These are phyloP conservation scores for Hozukius guyotensis DNA, from an alignment of 2,797 vertebrate species.

Conservation along the genomic window DNA sequence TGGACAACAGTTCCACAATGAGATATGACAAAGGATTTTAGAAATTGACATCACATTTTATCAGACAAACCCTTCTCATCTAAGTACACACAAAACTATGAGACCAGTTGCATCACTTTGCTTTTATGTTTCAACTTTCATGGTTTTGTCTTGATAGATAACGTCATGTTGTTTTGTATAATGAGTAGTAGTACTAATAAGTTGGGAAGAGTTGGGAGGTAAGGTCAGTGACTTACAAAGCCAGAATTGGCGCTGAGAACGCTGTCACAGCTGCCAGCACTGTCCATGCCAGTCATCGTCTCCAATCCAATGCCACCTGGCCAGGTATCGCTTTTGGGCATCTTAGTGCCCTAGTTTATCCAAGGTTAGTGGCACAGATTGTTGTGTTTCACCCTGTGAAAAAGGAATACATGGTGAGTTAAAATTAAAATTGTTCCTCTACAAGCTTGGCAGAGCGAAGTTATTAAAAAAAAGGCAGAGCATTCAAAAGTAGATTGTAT, in stretches of 20 bases:
- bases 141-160: neutral
- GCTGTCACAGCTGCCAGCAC: slow-evolving; percentile 87
- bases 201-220: neutral
- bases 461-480: neutral
- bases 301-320: slow-evolving; percentile 81
- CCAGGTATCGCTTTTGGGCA: slow-evolving; percentile 90
- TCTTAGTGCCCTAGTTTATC: slow-evolving; percentile 64
- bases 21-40: neutral
- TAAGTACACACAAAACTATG: neutral
- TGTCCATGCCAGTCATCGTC: slow-evolving; percentile 75
- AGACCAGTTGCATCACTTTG: neutral
- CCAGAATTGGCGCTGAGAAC: slow-evolving; percentile 86
- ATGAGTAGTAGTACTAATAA: neutral
- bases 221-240: slow-evolving; percentile 69
- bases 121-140: neutral
- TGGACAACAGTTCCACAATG: neutral
- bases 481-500: neutral
- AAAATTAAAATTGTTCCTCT: neutral
- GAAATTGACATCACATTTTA: neutral
- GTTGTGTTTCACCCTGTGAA: slow-evolving; percentile 34
- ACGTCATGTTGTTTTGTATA: neutral
- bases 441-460: neutral
- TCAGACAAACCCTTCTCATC: neutral
- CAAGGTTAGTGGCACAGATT: slow-evolving; percentile 3
- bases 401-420: neutral